A percentile compares a stretch with the other conserved stretches of the same genome.
phyloP scores from a whole-genome alignment of 2,113 vertebrate species.

The Sapajus apella region DNA sequence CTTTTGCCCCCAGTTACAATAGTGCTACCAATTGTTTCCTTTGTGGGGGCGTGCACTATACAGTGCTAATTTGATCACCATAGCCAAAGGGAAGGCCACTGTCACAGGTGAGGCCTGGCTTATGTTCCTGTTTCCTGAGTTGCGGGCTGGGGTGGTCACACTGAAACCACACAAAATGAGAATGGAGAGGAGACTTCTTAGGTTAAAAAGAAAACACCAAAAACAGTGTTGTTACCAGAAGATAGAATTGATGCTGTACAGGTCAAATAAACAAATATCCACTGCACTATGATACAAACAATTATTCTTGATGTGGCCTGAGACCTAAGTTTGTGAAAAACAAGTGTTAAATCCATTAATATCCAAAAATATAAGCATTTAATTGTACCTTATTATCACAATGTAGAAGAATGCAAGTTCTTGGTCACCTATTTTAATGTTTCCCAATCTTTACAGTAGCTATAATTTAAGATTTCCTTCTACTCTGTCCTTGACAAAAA shows the following conservation, averaged over 20 bases:
- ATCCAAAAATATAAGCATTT: not conserved
- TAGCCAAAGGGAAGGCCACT: not conserved
- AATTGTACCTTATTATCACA: not conserved
- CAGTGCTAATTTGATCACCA: not conserved
- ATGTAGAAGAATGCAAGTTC: not conserved
- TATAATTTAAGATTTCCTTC: not conserved
- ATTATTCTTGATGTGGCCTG: not conserved
- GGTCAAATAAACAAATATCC: not conserved
- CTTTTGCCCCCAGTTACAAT: not conserved
- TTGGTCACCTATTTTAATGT: not conserved
- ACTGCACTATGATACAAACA: not conserved
- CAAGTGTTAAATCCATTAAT: not conserved
- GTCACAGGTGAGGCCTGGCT: not conserved
- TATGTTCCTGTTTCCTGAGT: not conserved
- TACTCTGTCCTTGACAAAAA: not conserved
- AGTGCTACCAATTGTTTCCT: not conserved
- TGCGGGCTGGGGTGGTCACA: not conserved
- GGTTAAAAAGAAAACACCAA: not conserved
- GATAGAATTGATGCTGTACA: not conserved
- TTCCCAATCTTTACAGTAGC: not conserved
- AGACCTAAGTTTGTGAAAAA: conserved; percentile 19
- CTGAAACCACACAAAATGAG: not conserved
- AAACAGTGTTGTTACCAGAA: not conserved
- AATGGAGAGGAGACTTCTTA: not conserved
- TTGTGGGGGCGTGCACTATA: not conserved